Base-by-base conservation (phyloP, 2,888 invertebrate species). In the Athripsodes cinereus region DNA sequence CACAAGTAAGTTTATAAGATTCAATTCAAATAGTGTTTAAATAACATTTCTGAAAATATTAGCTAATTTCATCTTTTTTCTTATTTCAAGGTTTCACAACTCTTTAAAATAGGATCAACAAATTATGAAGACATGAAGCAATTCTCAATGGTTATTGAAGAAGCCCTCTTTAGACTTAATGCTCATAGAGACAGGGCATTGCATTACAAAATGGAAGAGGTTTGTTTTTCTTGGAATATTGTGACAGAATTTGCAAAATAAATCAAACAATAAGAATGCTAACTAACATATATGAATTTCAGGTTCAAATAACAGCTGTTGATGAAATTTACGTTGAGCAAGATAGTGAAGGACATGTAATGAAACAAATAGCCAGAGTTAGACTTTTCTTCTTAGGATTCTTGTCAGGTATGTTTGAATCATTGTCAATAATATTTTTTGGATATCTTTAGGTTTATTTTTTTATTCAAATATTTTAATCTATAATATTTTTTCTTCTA, bases 311-410 rank as follows among this genome's bases (percentile, higher is more conserved):
- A 60, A 92, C 92, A 5, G 90, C 90, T 0, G 93, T 94, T n/a
- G 95, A 95, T 71, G 95, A 95, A 75, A 78, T 94, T 48, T 89
- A 88, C 71, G 92, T 93, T 20, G 93, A 95, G 69, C 93, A 93
- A 72, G 91, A 88, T 70, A 82, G 85, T 13, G 88, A 89, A 68
- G 96, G 95, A 55, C 83, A 84, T 53, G 86, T 95, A 49, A 82
- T 87, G 6, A 90, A 88, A 68, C 98, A 98, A 76, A 92, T 96
- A 64, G 97, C 96, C 0, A 82, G 99, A 51, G 97, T 98, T 19
- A 79, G 99, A 13, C 75, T 99, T 10, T 98, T 98, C 80, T 96
- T 97, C 77, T 80, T 98, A 57, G 96, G 96, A 22, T 99, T 99
- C 74, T 81, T 99, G 16, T 92, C 96, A 66, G 94, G 91, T 84